A percentile compares a stretch with the other conserved stretches of the same genome.
Evolutionary conservation across 2,888 invertebrate species (phyloP).

Genomic region (Synergus umbraculus): DNA sequence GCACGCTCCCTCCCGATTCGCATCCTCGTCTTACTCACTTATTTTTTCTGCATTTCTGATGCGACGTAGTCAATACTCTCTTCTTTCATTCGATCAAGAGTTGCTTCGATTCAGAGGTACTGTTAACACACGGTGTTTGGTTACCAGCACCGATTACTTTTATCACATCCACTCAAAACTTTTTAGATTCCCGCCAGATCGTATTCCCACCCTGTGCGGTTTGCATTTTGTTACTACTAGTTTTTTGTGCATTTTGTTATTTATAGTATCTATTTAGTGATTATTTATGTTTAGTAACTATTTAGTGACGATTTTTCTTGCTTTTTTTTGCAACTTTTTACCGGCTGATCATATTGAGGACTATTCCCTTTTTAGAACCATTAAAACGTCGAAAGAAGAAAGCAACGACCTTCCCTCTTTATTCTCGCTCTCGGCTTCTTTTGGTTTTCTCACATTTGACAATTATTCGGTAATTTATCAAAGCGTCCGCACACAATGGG

Average conservation of each 20-base stretch:
- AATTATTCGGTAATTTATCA: slow-evolving; percentile 78
- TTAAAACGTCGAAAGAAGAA: not conserved
- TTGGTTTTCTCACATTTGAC: slow-evolving; percentile 74
- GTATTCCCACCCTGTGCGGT: not conserved
- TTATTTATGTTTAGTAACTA: not conserved
- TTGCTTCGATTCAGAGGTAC: slow-evolving; percentile 23
- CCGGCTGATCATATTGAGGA: not conserved
- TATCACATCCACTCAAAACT: slow-evolving; percentile 30
- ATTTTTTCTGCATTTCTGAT: slow-evolving; percentile 23
- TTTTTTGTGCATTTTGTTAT: not conserved
- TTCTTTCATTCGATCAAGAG: slow-evolving; percentile 34
- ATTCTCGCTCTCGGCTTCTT: slow-evolving; percentile 44
- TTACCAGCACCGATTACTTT: slow-evolving; percentile 32
- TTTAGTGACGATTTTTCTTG: not conserved
- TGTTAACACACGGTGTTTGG: slow-evolving; percentile 9
- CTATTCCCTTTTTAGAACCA: not conserved
- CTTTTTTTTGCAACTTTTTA: not conserved
- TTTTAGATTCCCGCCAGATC: slow-evolving; percentile 40
- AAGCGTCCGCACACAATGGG: slow-evolving; percentile 75
- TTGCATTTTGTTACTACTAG: not conserved
- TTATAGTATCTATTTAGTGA: not conserved
- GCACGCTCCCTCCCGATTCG: slow-evolving; percentile 42
- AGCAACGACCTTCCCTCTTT: not conserved
- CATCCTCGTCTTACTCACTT: slow-evolving; percentile 31
- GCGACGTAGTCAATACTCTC: slow-evolving; percentile 10